Base-by-base conservation (phyloP, 2,113 vertebrate genomes). In the Progne subis region DNA sequence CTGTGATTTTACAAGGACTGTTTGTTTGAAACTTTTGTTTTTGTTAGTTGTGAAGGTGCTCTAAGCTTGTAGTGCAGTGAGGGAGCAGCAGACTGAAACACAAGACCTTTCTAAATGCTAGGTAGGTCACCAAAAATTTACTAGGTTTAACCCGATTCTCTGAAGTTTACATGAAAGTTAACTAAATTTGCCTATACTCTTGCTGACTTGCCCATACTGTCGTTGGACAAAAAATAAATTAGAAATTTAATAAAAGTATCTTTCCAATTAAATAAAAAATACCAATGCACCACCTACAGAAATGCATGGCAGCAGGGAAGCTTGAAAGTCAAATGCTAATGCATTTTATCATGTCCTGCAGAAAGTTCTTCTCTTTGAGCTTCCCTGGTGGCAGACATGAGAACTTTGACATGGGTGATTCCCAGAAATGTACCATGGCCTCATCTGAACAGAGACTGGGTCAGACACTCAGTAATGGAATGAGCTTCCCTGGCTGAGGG, bases 221-320 rank as follows among this genome's bases (percentile, higher is more conserved):
- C 52, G 9, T 67, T 64, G 70, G 11, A 63, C 9, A 34, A 41
- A 24, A 74, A 75, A 37, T 43, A 17, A 86, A 20, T 31, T 14
- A 44, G 5, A 18, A 69, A 72, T 76, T 32, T 46, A 55, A 32
- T 55, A 46, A 71, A 74, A 75, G 59, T 12, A 18, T 7, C 3
- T 44, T 88, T 76, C 37, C 43, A 69, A 17, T n/a, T 32, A 94
- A 76, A 71, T 43, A 71, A 64, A 44, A 64, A 19, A 28, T 65
- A 29, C 24, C 6, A 41, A 3, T 18, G 5, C 10, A 52, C 24
- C n/a, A 64, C 14, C 53, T 49, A 60, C 12, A 43, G 49, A 67
- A 85, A 59, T 20, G 20, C 1, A 12, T 79, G 20, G 12, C 26
- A 64, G 16, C 0, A 0, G 24, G 11, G 9, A 18, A 77, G 3